These are phyloP conservation scores for Sorex maritimensis DNA, from an alignment of 2,797 vertebrate genomes.

Conservation along the genomic window DNA sequence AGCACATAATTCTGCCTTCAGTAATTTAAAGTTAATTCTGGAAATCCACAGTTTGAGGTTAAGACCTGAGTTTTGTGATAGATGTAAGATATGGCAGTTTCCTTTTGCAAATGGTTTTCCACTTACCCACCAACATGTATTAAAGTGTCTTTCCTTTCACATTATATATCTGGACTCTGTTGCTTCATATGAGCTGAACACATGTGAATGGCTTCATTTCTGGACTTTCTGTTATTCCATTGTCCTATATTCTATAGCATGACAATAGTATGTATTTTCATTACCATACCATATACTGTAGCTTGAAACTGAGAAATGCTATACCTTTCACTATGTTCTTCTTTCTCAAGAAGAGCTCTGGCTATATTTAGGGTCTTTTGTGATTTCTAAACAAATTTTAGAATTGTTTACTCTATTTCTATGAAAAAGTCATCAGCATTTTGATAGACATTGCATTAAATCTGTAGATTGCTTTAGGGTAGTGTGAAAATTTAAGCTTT, in stretches of 20 bases:
- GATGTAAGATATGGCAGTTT: too few species aligned
- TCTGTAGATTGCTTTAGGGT: not conserved
- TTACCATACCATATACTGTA: not conserved
- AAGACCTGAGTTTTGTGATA: not conserved
- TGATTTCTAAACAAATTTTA: not conserved
- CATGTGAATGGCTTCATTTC: not conserved
- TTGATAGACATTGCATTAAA: not conserved
- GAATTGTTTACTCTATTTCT: not conserved
- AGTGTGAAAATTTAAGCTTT: not conserved
- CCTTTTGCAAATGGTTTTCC: not conserved
- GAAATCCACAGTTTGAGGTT: too few species aligned
- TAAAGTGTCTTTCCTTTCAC: not conserved
- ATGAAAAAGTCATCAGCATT: not conserved
- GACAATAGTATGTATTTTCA: not conserved
- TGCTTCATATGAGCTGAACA: not conserved
- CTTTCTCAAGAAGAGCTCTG: not conserved
- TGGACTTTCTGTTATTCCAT: not conserved
- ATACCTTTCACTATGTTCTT: not conserved
- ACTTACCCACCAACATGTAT: not conserved
- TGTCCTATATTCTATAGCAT: not conserved
- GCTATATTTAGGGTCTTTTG: not conserved
- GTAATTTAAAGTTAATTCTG: too few species aligned
- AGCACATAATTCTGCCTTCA: not conserved
- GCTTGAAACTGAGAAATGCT: not conserved
- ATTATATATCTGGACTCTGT: not conserved